A percentile compares a stretch with the other conserved stretches of the same genome.
These are phyloP conservation scores for Oncorhynchus tshawytscha DNA, from an alignment of 2,113 vertebrate species.

Conservation along the genomic window DNA sequence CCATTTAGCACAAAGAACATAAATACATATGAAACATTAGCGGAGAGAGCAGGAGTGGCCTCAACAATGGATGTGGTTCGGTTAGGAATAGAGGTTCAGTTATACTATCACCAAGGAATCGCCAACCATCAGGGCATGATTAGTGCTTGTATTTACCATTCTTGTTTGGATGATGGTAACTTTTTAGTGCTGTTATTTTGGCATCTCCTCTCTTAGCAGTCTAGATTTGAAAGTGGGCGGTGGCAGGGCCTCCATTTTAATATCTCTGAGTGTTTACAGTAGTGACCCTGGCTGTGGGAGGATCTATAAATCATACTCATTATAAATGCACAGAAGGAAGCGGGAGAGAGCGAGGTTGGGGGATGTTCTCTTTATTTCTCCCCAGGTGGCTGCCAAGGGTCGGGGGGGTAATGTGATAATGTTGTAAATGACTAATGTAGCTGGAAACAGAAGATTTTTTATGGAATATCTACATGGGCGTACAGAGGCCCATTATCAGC, in stretches of 20 bases:
- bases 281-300: conserved; percentile 30
- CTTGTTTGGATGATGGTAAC: neutral
- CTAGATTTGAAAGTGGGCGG: conserved; percentile 6
- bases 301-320: conserved; percentile 67
- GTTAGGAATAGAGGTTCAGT: no score
- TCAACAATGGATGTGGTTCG: no score
- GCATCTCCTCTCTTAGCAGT: conserved; percentile 1
- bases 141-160: no score
- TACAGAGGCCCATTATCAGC: no score
- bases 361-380: neutral
- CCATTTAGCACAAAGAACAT: neutral
- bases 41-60: no score
- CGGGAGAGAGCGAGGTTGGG: conserved; percentile 8
- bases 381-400: neutral
- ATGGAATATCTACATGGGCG: no score
- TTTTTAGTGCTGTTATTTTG: neutral
- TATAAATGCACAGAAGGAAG: conserved; percentile 52
- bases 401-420: neutral
- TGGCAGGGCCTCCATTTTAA: conserved; percentile 56
- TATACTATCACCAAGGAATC: no score
- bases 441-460: no score
- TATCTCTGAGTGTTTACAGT: conserved; percentile 68
- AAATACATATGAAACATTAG: neutral
- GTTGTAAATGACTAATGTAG: no score
- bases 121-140: no score